Base-by-base conservation (phyloP, 2,113 vertebrate species). In the Paraplagusia blochii region DNA sequence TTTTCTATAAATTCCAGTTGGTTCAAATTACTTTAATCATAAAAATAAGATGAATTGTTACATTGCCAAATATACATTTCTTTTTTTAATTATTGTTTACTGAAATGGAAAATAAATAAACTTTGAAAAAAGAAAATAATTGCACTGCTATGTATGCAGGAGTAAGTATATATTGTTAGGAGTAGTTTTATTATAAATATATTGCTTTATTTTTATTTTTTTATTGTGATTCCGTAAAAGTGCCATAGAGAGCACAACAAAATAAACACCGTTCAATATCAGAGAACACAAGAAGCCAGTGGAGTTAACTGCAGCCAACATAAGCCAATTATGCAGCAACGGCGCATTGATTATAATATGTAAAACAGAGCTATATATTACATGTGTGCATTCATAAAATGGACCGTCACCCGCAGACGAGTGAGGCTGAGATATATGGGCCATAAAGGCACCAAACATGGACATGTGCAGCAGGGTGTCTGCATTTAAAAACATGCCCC, bases 401-500 rank as follows among this genome's bases (percentile, higher is more conserved):
- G 33, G 17, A 44, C 48, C 47, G 17, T 71, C 38, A 44, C 46
- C 57, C 64, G 64, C 10, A 62, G 51, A 76, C 44, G 58, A 58
- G 42, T 5, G 4, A 40, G 18, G 43, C 49, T n/a, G 17, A 17
- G 11, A 18, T 11, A 18, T 16, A 16, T 3, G 18, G 15, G 1
- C 50, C 16, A 33, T 73, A 58, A 48, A 72, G 54, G 66, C 61
- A 68, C 48, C 71, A 79, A 73, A 72, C 76, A 75, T 11, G 45
- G 38, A 75, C 17, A 35, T 0, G 17, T 29, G 22, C 22, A 29
- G 22, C 51, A 35, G 53, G 58, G 33, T 39, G 81, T 84, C 81
- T 87, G 77, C 76, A 61, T 84, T 68, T 76, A 61, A 79, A 29
- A 83, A 63, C 64, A 81, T 50, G 66, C 53, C 53, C 69, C 43